phyloP scores from a whole-genome alignment of 2,113 vertebrate genomes.

The Sardina pilchardus region DNA sequence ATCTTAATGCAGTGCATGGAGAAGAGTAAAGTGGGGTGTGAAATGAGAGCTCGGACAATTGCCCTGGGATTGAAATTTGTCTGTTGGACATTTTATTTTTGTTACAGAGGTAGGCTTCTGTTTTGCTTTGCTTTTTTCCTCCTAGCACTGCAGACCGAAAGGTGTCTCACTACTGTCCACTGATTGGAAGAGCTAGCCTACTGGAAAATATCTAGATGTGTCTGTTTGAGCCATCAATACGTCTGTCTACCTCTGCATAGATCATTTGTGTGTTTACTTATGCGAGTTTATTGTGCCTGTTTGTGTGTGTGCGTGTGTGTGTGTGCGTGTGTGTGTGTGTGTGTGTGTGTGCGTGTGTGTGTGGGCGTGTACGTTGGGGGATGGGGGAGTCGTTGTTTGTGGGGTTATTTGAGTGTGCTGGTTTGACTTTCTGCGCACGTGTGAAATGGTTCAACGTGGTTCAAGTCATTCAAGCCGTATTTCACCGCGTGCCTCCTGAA shows the following conservation, averaged over 20 bases:
- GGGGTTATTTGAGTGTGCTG: neutral
- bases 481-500: neutral
- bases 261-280: neutral
- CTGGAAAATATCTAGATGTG: neutral
- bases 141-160: neutral
- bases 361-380: neutral
- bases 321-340: neutral
- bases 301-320: neutral
- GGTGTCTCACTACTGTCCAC: neutral
- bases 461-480: conserved; percentile 8
- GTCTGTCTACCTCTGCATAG: neutral
- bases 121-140: neutral
- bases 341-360: neutral
- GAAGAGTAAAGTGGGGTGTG: neutral
- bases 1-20: neutral
- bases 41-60: neutral
- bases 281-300: neutral
- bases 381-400: neutral
- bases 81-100: neutral
- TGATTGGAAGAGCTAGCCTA: neutral
- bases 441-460: neutral
- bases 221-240: neutral
- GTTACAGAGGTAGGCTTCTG: neutral
- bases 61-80: neutral
- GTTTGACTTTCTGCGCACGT: neutral